Percentiles rank a stretch among this genome's conserved stretches.
Conservation (phyloP, 2,888 invertebrate species). For the Theretra japonica region DNA sequence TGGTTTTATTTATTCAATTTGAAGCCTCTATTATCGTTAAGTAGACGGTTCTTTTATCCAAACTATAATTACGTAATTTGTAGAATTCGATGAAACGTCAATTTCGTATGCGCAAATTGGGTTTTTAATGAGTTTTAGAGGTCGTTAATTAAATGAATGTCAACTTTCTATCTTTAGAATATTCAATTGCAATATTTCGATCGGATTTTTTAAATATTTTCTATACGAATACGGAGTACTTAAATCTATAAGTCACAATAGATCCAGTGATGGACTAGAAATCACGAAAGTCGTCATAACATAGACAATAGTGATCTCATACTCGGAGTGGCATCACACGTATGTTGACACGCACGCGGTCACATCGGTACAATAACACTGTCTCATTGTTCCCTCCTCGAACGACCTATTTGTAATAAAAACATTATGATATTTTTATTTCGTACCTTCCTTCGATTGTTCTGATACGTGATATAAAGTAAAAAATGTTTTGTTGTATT, state of each 20-base stretch:
- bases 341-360: constrained; percentile 41
- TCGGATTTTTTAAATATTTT: too few relatives aligned
- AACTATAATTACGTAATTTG: constrained; percentile 27
- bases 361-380: constrained; percentile 58
- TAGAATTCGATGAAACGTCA: constrained; percentile 11
- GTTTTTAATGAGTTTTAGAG: constrained; percentile 27
- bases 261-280: neutral
- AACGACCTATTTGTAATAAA: constrained; percentile 52
- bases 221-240: too few relatives aligned
- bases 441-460: constrained; percentile 17
- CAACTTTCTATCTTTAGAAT: neutral
- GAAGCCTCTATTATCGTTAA: neutral
- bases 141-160: constrained; percentile 12
- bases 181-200: neutral
- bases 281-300: neutral
- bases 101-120: constrained; percentile 19
- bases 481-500: neutral
- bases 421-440: constrained; percentile 30
- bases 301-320: constrained; percentile 41
- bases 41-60: constrained; percentile 7
- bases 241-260: too few relatives aligned
- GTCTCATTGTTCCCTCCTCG: constrained; percentile 55
- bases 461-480: neutral
- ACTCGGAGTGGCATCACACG: constrained; percentile 21
- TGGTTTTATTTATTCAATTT: neutral